phyloP scores from a whole-genome alignment of 2,888 invertebrate species.

The Drosophila birchii region DNA sequence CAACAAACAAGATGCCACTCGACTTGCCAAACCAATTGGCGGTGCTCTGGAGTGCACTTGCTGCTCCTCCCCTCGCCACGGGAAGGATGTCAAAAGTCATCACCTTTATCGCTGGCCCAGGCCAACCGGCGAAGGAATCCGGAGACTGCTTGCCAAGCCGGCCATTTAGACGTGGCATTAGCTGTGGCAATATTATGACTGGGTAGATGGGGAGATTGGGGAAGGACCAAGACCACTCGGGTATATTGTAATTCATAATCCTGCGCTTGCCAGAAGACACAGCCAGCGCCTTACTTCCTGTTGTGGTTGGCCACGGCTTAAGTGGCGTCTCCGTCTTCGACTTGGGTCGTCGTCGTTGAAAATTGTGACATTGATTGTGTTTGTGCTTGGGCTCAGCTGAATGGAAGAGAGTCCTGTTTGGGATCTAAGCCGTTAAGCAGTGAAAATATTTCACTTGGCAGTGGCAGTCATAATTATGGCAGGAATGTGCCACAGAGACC shows the following conservation, averaged over 20 bases:
- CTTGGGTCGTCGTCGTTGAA: slow-evolving; percentile 44
- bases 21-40: slow-evolving; percentile 67
- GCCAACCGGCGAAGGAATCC: slow-evolving; percentile 10
- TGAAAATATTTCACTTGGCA: slow-evolving; percentile 65
- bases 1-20: slow-evolving; percentile 61
- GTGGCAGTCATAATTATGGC: slow-evolving; percentile 63
- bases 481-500: slow-evolving; percentile 42
- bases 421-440: slow-evolving; percentile 70
- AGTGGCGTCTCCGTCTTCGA: slow-evolving; percentile 57
- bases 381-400: slow-evolving; percentile 48
- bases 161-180: slow-evolving; percentile 61
- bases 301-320: slow-evolving; percentile 74
- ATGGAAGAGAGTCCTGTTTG: not conserved
- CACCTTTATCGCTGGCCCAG: slow-evolving; percentile 69
- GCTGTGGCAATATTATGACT: slow-evolving; percentile 78
- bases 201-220: not conserved
- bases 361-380: slow-evolving; percentile 80
- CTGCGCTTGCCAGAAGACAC: slow-evolving; percentile 76
- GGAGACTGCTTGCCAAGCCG: slow-evolving; percentile 51
- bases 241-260: slow-evolving; percentile 81
- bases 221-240: slow-evolving; percentile 48
- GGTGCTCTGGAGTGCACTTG: slow-evolving; percentile 48
- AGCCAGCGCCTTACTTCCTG: slow-evolving; percentile 72
- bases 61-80: slow-evolving; percentile 3
- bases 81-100: slow-evolving; percentile 80